Conservation (phyloP, 2,113 vertebrate species). For the Rhinoptilus africanus region DNA sequence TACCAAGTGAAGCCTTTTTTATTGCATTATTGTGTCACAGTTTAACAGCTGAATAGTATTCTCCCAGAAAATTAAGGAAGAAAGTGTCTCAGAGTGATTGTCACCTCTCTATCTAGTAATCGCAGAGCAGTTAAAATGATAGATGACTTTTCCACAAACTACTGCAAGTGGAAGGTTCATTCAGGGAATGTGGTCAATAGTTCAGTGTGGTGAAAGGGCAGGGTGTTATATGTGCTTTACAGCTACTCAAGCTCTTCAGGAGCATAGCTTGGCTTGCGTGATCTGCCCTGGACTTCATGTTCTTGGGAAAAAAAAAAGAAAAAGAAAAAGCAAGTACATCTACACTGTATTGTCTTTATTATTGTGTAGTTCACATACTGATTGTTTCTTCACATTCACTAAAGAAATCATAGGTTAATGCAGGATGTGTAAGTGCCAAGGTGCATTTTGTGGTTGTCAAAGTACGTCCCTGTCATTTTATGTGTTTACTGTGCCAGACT, state of each 20-base stretch:
- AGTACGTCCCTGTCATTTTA: not conserved
- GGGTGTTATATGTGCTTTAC: not conserved
- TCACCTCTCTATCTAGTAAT: not conserved
- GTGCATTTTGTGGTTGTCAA: not conserved
- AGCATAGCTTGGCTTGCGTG: not conserved
- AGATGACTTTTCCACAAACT: not conserved
- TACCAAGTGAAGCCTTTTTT: not conserved
- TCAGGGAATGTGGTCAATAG: not conserved
- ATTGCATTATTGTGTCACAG: not conserved
- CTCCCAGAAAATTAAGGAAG: not conserved
- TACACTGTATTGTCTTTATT: not conserved
- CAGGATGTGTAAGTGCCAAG: not conserved
- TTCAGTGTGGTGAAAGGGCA: not conserved
- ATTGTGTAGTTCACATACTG: not conserved
- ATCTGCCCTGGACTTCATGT: not conserved
- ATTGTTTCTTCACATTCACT: not conserved
- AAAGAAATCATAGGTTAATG: not conserved
- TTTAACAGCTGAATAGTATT: not conserved
- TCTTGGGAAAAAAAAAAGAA: not conserved
- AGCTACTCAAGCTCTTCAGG: not conserved
- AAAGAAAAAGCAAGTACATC: not conserved
- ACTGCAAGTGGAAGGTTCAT: slow-evolving; percentile 17
- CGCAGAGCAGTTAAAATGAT: not conserved
- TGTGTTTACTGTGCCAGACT: not conserved
- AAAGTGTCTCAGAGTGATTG: not conserved